A percentile compares a stretch with the other conserved stretches of the same genome.
phyloP scores from a whole-genome alignment of 1,140 invertebrate species.

The Phortica variegata region DNA sequence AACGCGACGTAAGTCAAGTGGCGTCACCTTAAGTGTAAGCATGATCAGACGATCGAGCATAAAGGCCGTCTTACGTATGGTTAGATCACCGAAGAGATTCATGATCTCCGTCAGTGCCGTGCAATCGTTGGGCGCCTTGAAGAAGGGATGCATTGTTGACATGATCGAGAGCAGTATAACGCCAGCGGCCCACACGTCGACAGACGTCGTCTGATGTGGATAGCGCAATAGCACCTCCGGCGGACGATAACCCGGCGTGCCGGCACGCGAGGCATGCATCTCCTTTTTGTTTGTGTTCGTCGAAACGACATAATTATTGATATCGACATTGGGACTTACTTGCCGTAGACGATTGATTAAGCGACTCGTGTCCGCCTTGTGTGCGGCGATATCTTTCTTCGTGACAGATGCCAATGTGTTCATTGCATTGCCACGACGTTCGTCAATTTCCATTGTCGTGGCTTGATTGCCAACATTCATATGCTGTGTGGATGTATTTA shows the following conservation, averaged over 20 bases:
- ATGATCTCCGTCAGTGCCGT: conserved; percentile 81
- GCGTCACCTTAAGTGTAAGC: conserved; percentile 59
- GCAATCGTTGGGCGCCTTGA: conserved; percentile 79
- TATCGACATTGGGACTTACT: conserved; percentile 30
- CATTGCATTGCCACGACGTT: conserved; percentile 1
- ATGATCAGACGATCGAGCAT: conserved; percentile 64
- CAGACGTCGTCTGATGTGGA: conserved; percentile 72
- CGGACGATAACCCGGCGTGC: conserved; percentile 82
- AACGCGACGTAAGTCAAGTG: conserved; percentile 60
- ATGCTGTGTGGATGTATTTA: too few relatives aligned
- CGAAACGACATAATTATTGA: conserved; percentile 38
- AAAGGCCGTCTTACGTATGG: conserved; percentile 68
- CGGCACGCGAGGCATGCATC: conserved; percentile 75
- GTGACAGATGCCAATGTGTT: background rate
- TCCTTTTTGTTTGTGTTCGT: conserved; percentile 49
- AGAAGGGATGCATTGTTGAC: conserved; percentile 79
- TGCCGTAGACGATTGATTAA: conserved; percentile 29
- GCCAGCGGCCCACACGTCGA: conserved; percentile 89
- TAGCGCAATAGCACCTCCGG: conserved; percentile 85
- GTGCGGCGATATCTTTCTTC: conserved; percentile 27
- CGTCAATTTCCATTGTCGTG: background rate
- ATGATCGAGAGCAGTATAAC: conserved; percentile 81
- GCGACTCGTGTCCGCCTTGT: conserved; percentile 29
- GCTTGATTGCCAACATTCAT: too few relatives aligned
- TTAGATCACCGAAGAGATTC: conserved; percentile 74